Evolutionary conservation across 2,113 vertebrate species (phyloP).

Genomic region (Thryonomys swinderianus): DNA sequence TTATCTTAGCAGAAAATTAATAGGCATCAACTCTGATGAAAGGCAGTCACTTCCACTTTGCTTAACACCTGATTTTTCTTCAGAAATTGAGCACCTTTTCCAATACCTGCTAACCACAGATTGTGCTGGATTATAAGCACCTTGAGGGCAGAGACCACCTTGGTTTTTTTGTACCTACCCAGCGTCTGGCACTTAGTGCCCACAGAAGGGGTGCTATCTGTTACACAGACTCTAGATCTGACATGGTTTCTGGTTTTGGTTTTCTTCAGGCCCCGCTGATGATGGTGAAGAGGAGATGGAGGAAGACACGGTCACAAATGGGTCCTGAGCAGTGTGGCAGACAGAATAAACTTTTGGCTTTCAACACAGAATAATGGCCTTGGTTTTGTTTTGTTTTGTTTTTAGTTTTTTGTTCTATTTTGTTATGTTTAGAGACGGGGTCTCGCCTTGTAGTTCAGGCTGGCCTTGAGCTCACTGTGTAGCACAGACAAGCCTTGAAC

Average conservation of each 20-base stretch:
- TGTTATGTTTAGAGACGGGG: no score
- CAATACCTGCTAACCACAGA: neutral
- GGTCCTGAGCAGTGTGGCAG: constrained; percentile 83
- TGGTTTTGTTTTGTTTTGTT: no score
- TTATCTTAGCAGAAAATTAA: neutral
- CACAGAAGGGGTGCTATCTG: accelerated
- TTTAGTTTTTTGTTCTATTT: no score
- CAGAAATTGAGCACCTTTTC: neutral
- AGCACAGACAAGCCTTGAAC: no score
- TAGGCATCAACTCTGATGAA: neutral
- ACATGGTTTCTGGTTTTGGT: neutral
- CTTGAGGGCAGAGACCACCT: neutral
- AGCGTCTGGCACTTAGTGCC: no score
- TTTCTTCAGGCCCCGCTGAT: constrained; percentile 83
- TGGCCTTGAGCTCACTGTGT: no score
- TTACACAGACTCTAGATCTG: neutral
- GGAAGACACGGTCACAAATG: constrained; percentile 90
- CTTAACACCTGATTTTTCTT: neutral
- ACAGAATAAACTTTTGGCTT: neutral
- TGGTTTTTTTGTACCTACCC: neutral
- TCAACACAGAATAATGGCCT: neutral
- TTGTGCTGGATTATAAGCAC: neutral
- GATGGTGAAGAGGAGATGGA: constrained; percentile 92
- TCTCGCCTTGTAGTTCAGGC: no score
- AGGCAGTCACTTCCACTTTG: neutral